A percentile compares a stretch with the other conserved stretches of the same genome.
phyloP scores from a whole-genome alignment of 2,797 vertebrate species.

The Gouania willdenowi region DNA sequence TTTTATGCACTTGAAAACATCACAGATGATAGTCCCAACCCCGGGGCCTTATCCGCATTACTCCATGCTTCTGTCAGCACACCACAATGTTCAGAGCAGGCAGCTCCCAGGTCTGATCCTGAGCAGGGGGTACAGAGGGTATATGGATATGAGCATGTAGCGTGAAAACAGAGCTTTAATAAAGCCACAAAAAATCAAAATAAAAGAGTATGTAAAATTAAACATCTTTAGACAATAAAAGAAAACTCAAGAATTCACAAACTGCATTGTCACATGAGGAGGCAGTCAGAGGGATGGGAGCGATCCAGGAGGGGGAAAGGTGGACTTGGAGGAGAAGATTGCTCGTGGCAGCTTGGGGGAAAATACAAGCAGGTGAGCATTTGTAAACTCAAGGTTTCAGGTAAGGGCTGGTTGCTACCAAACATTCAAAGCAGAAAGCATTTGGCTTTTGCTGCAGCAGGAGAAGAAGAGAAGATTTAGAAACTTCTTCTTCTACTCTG shows the following conservation, averaged over 20 bases:
- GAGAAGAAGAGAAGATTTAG: conserved; percentile 46
- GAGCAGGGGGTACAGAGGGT: conserved; percentile 44
- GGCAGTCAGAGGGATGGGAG: conserved; percentile 41
- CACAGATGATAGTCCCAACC: conserved; percentile 39
- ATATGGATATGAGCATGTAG: conserved; percentile 41
- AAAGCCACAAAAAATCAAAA: conserved; percentile 49
- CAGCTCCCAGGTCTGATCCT: conserved; percentile 54
- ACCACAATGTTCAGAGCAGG: conserved; percentile 77
- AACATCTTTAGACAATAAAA: conserved; percentile 48
- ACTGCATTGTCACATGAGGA: conserved; percentile 46
- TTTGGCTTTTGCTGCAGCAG: conserved; percentile 66
- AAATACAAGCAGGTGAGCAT: conserved; percentile 63
- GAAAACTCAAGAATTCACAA: conserved; percentile 35
- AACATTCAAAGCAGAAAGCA: conserved; percentile 79
- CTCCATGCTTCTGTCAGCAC: conserved; percentile 77
- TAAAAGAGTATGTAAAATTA: conserved; percentile 27
- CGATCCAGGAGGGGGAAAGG: conserved; percentile 15
- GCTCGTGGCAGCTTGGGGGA: conserved; percentile 52
- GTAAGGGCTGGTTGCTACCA: conserved; percentile 68
- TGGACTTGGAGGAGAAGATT: conserved; percentile 26
- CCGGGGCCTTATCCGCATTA: conserved; percentile 70
- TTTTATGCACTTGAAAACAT: conserved; percentile 66
- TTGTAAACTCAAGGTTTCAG: conserved; percentile 67
- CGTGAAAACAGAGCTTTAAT: conserved; percentile 63
- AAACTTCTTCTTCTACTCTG: conserved; percentile 55